Evolutionary conservation across 2,797 vertebrate species (phyloP), one percentile per base, ranked within the genome.

Genomic region (Pseudomugil gertrudae): DNA sequence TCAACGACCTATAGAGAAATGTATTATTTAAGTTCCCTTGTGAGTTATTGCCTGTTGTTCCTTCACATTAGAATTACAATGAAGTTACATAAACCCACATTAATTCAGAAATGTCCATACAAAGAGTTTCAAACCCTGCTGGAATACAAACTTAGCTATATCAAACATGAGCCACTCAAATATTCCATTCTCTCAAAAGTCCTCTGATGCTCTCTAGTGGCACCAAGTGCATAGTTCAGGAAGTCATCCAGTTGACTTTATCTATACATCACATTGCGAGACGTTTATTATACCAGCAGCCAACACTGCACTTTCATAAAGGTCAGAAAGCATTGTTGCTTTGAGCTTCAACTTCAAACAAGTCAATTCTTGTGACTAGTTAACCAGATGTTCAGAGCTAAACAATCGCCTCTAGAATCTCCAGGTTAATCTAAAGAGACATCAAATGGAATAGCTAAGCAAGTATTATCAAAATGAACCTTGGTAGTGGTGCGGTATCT

Each of bases 201-300:
- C 52, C 87, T 90, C 81, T 90, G 81, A 85, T 89, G 87, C 89
- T 85, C 89, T 84, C 92, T 91, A 86, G 88, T 91, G 92, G 90
- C 81, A 52, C 73, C 69, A 53, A 80, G 76, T 66, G 78, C 74
- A 84, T 63, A 83, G 78, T 84, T 87, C 86, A 87, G 7, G 85
- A 67, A 81, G 78, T 80, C 80, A 69, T 24, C 1, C 29, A 15
- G 50, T 36, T 13, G 60, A 61, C 60, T 59, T 62, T 61, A 69
- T 71, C 24, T 55, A 15, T 56, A 53, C 11, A 64, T 60, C 54
- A 62, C 63, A 19, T n/a, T 8, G 17, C 57, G 21, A 5, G 30
- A 5, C 56, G 53, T 56, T 57, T 63, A 19, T 36, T 58, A 63
- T 14, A 69, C 52, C 43, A 33, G 27, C 57, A 63, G 17, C 29